Base-by-base conservation (phyloP, 2,113 vertebrate species). In the Microcebus jonahi region DNA sequence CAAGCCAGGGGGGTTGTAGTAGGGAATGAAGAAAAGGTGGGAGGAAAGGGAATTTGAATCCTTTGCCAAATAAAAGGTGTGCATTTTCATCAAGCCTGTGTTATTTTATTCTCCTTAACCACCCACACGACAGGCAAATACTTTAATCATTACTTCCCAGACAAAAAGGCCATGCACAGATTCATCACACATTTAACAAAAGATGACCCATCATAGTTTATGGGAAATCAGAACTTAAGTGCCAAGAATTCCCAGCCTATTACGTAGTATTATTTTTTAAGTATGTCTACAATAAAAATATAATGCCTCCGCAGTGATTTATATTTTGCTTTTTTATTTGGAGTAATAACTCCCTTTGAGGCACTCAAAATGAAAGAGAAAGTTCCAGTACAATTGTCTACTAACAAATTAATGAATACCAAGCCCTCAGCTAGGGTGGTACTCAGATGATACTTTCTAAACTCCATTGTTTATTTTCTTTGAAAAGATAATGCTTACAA, bases 31-130 rank as follows among this genome's bases (percentile, higher is more conserved):
- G 55, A 67, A 82, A 79, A 61, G 2, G 25, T 21, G 31, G 11
- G 6, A 87, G 21, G 3, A 71, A 90, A 79, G 27, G 12, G 34
- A 83, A 83, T 61, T n/a, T 34, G 4, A 84, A 89, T 59, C 67
- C 20, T 61, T 86, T 12, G 11, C 76, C 67, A 88, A 84, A 61
- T 57, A 57, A 94, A 81, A 87, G 14, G 2, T 9, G 17, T 21
- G 9, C 11, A 34, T 23, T 48, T 90, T 88, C 63, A 50, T 31
- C 29, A 57, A 81, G n/a, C 36, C 31, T 45, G 39, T 20, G 34
- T 42, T 83, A 80, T 81, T 90, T 83, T 48, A n/a, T 80, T 97
- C 70, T 91, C 71, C 42, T 53, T 85, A 85, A 21, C 39, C 8
- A 88, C 23, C 13, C 65, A 50, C 11, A 21, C 2, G 50, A 31